phyloP scores from a whole-genome alignment of 2,888 invertebrate species.

The Sphinx pinastri region DNA sequence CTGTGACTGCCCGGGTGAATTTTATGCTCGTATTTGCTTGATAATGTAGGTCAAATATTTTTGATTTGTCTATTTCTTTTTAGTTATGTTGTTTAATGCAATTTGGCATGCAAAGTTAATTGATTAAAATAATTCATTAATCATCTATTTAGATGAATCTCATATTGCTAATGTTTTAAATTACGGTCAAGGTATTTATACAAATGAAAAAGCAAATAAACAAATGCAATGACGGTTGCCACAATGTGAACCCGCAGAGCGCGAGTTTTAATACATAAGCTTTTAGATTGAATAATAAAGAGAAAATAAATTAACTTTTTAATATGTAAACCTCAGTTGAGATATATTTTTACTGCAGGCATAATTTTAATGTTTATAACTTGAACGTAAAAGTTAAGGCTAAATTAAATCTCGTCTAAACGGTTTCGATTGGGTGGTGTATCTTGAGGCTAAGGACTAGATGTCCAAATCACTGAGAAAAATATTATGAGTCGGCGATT shows the following conservation, averaged over 20 bases:
- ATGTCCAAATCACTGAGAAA: too few relatives aligned
- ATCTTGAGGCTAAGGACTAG: too few relatives aligned
- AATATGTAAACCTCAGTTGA: neutral
- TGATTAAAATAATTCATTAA: neutral
- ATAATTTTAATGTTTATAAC: neutral
- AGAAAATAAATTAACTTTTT: conserved; percentile 9
- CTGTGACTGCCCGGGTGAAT: neutral
- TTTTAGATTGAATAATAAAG: neutral
- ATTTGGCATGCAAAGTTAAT: neutral
- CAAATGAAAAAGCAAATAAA: neutral
- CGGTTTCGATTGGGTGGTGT: neutral
- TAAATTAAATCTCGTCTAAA: neutral
- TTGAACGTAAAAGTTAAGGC: neutral
- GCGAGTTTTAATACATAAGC: neutral
- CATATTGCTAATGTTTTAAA: neutral
- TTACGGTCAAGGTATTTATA: neutral
- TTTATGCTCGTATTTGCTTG: neutral
- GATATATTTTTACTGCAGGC: neutral
- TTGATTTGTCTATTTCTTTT: neutral
- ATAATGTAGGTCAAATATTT: neutral
- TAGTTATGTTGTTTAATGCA: neutral
- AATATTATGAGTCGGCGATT: too few relatives aligned
- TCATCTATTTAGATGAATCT: neutral
- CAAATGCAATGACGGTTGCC: neutral
- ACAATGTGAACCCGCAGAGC: neutral